Evolutionary conservation across 2,113 vertebrate species (phyloP).

Genomic region (Apteryx owenii): DNA sequence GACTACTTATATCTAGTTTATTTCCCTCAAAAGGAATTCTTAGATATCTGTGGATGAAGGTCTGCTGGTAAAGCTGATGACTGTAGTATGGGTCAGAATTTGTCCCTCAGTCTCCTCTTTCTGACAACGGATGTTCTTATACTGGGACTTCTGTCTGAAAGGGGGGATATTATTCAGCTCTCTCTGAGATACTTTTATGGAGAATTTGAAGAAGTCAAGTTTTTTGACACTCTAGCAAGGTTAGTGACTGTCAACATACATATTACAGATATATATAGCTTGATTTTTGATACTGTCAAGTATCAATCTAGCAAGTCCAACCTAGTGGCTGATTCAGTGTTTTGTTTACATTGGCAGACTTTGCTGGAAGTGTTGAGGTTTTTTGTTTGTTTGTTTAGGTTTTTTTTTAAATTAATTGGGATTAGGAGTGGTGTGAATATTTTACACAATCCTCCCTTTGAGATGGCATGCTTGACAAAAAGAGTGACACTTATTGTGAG

Average conservation of each 20-base stretch:
- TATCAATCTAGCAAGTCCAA: accelerated
- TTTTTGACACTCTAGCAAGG: background rate
- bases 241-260: background rate
- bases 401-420: background rate
- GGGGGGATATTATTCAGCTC: background rate
- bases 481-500: background rate
- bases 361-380: background rate
- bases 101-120: background rate
- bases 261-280: background rate
- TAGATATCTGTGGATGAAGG: background rate
- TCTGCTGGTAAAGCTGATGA: background rate
- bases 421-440: background rate
- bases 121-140: background rate
- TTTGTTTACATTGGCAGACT: background rate
- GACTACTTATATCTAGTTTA: background rate
- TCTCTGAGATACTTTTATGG: background rate
- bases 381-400: background rate
- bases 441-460: background rate
- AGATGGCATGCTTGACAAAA: background rate
- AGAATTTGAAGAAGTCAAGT: background rate
- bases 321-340: background rate
- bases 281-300: background rate
- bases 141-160: background rate
- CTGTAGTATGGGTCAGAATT: background rate
- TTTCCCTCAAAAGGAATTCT: background rate